Evolutionary conservation across 2,888 invertebrate species (phyloP), one percentile per base, ranked within the genome.

Genomic region (Dicyrtoma fusca): DNA sequence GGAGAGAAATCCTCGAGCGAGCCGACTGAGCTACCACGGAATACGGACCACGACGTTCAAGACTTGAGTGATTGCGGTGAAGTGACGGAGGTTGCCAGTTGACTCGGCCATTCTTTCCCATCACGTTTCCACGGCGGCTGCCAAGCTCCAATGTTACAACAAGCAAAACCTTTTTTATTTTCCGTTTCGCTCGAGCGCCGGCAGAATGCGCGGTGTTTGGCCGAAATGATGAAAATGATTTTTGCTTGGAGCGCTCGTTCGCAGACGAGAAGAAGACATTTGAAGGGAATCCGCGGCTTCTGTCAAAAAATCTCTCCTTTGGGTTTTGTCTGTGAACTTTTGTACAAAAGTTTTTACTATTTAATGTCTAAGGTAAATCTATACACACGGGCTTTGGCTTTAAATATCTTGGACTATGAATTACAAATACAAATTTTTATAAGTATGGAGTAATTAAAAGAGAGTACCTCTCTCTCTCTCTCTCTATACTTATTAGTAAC

Each of bases 261-360:
- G 63, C 47, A 45, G 47, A 47, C 63, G 26, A 65, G 65, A 2
- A 1, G 26, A 65, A 65, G 65, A 65, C 45, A 45, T 63, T 63
- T 63, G 63, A 63, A 63, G 63, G 21, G 23, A 11, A 63, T 63
- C 45, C 49, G 65, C 65, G 65, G 65, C 65, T 65, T 26, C 65
- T 65, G 65, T 65, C 65, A 65, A 65, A 64, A 47, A 25, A 14
- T 34, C 34, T 34, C 34, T 34, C 4, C 4, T 34, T 34, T 34
- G 34, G 34, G n/a, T n/a, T n/a, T n/a, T n/a, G n/a, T n/a, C n/a
- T n/a, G n/a, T n/a, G n/a, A n/a, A n/a, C n/a, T n/a, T n/a, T n/a
- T n/a, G n/a, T n/a, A n/a, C n/a, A n/a, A n/a, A n/a, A n/a, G n/a
- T 34, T 34, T 8, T 34, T 34, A 34, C 4, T 34, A 5, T 34